Evolutionary conservation across 2,888 invertebrate species (phyloP).

Genomic region (Liopterus haemorrhoidalis): DNA sequence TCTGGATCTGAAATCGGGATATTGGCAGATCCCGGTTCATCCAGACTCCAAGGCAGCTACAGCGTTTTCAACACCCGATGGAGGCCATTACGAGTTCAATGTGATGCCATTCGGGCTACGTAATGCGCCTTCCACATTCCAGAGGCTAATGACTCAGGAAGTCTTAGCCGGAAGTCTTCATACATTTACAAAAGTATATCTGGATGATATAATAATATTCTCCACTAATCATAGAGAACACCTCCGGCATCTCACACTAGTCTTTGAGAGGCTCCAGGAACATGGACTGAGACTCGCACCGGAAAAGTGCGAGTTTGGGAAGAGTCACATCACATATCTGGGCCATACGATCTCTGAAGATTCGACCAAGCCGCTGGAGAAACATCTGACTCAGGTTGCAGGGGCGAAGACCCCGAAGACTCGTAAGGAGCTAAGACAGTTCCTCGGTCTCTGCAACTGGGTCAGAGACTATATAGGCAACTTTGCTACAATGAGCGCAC

Average conservation of each 20-base stretch:
- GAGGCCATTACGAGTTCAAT: too few relatives aligned
- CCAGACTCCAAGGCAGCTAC: slow-evolving; percentile 24
- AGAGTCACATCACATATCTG: too few relatives aligned
- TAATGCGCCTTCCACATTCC: slow-evolving; percentile 29
- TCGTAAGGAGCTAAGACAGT: too few relatives aligned
- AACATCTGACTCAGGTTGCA: neutral
- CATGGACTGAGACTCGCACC: neutral
- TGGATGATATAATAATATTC: slow-evolving; percentile 21
- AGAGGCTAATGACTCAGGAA: slow-evolving; percentile 27
- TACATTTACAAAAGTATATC: slow-evolving; percentile 20
- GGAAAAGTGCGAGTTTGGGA: neutral
- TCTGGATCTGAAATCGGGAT: slow-evolving; percentile 32
- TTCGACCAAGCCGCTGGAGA: neutral
- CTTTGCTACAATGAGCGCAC: slow-evolving; percentile 18
- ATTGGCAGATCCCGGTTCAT: slow-evolving; percentile 33
- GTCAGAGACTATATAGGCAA: slow-evolving; percentile 20
- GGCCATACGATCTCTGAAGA: too few relatives aligned
- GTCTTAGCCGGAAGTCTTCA: slow-evolving; percentile 19
- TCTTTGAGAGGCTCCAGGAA: neutral
- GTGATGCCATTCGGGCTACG: too few relatives aligned
- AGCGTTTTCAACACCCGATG: slow-evolving; percentile 29
- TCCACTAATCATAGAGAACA: neutral
- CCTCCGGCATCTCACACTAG: neutral
- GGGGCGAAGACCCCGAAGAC: neutral
- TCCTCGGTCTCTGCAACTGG: neutral